Conservation (phyloP, 2,797 vertebrate genomes). For the Leptoclinus maculatus region DNA sequence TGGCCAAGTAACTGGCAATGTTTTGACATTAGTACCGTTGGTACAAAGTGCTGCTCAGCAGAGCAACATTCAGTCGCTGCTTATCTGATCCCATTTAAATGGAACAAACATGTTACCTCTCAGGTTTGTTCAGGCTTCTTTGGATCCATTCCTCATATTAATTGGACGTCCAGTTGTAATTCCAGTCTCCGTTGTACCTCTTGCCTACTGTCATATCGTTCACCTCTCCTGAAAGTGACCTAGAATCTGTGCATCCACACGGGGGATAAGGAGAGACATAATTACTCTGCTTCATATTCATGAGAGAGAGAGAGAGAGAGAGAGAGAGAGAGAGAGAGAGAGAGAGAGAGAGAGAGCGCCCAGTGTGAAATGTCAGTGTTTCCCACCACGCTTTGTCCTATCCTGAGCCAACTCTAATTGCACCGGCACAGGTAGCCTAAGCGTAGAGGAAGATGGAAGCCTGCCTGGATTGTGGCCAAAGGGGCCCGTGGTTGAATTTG, state of each 20-base stretch:
- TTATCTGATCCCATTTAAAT: conserved; percentile 2
- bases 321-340: too few relatives aligned
- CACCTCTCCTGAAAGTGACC: conserved; percentile 54
- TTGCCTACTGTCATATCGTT: conserved; percentile 28
- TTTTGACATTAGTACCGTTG: neutral
- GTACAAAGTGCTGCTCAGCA: neutral
- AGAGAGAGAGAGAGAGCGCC: conserved; percentile 10
- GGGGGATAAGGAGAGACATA: conserved; percentile 49
- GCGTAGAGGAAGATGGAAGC: conserved; percentile 44
- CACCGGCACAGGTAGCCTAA: conserved; percentile 61
- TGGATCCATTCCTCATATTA: neutral
- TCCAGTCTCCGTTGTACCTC: neutral
- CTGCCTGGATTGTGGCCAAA: conserved; percentile 77
- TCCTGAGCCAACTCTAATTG: conserved; percentile 69
- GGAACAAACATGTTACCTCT: neutral
- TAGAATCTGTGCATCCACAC: conserved; percentile 38
- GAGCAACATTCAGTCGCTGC: neutral
- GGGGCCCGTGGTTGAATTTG: conserved; percentile 75
- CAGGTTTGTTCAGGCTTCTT: neutral
- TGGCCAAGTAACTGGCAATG: neutral
- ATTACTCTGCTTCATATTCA: conserved; percentile 80
- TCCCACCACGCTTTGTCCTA: conserved; percentile 58
- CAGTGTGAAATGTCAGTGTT: conserved; percentile 74
- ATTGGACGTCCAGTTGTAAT: neutral
- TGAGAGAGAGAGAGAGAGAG: conserved; percentile 53